Percentiles rank a stretch among this genome's conserved stretches.
Conservation (phyloP, 1,140 invertebrate genomes). For the Halictus rubicundus region DNA sequence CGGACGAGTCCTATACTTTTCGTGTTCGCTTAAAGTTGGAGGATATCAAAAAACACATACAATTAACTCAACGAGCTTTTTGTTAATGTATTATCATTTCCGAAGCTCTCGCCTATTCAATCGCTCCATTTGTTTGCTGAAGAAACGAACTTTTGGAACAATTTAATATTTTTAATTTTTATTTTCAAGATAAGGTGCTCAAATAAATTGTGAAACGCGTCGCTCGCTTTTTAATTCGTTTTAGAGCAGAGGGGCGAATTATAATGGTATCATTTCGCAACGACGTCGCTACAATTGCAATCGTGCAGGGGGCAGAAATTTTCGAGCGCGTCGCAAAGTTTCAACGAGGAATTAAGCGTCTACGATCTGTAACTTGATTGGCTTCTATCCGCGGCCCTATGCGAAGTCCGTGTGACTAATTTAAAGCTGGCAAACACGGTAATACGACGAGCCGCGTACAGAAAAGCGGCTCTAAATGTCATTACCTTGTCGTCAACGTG, state of each 20-base stretch:
- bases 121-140: too few relatives aligned
- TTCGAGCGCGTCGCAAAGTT: slow-evolving; percentile 5
- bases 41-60: too few relatives aligned
- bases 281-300: not conserved
- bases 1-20: too few relatives aligned
- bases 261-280: not conserved
- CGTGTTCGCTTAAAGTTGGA: too few relatives aligned
- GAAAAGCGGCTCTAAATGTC: slow-evolving; percentile 14
- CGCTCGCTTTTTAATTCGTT: not conserved
- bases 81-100: too few relatives aligned
- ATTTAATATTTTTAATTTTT: too few relatives aligned
- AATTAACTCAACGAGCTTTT: too few relatives aligned
- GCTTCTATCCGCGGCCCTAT: not conserved
- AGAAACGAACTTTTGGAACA: too few relatives aligned
- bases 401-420: slow-evolving; percentile 6
- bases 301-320: not conserved
- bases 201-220: too few relatives aligned
- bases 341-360: slow-evolving; percentile 32
- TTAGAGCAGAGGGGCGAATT: not conserved
- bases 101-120: too few relatives aligned
- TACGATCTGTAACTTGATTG: slow-evolving; percentile 23
- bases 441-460: not conserved
- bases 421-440: slow-evolving; percentile 13
- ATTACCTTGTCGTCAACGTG: not conserved
- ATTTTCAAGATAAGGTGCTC: too few relatives aligned